A percentile compares a stretch with the other conserved stretches of the same genome.
These are phyloP conservation scores for Himalopsyche tibetana DNA, from an alignment of 2,888 invertebrate genomes.

Conservation along the genomic window DNA sequence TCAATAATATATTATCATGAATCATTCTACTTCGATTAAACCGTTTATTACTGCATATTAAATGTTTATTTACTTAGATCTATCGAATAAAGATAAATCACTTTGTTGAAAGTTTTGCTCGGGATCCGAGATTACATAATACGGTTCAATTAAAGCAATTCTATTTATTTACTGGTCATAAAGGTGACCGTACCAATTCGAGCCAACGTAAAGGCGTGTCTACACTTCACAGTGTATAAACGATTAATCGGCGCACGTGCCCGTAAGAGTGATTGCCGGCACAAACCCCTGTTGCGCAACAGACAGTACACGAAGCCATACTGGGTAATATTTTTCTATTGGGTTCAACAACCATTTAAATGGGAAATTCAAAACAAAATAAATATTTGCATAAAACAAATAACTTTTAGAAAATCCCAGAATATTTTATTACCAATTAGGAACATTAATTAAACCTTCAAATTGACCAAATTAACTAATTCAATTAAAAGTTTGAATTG, in stretches of 20 bases:
- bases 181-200: slow-evolving; percentile 5
- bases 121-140: background rate
- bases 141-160: background rate
- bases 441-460: too few relatives aligned
- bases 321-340: background rate
- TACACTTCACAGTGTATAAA: background rate
- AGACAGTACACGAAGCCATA: background rate
- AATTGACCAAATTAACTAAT: too few relatives aligned
- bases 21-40: too few relatives aligned
- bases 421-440: too few relatives aligned
- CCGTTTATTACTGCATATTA: too few relatives aligned
- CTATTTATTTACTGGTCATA: slow-evolving; percentile 1
- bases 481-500: too few relatives aligned
- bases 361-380: background rate
- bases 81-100: background rate
- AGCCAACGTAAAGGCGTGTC: slow-evolving; percentile 30
- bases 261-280: slow-evolving; percentile 4
- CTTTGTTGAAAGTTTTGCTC: background rate
- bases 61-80: background rate
- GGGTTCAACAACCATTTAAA: background rate
- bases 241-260: slow-evolving; percentile 31
- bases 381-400: too few relatives aligned
- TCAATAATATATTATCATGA: too few relatives aligned
- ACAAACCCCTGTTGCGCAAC: slow-evolving; percentile 10
- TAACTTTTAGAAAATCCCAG: too few relatives aligned